Evolutionary conservation across 2,797 vertebrate species (phyloP).

Genomic region (Anas acuta): DNA sequence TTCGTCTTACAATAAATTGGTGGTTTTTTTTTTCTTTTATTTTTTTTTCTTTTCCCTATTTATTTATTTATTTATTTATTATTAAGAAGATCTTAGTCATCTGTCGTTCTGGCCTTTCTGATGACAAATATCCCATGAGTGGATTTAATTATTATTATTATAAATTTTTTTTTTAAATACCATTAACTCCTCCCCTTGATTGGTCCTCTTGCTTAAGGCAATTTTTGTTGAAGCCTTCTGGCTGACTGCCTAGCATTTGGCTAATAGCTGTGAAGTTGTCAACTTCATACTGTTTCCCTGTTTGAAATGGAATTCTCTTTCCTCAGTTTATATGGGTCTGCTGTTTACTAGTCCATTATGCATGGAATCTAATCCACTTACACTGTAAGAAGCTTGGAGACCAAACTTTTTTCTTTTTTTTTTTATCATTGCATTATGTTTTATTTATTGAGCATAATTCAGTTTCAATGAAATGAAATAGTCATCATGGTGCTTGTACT

Average conservation of each 20-base stretch:
- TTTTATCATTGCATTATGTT: background rate
- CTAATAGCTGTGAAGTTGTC: slow-evolving; percentile 50
- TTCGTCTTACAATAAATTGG: background rate
- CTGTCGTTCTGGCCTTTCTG: slow-evolving; percentile 29
- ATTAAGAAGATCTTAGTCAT: slow-evolving; percentile 20
- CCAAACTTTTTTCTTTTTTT: background rate
- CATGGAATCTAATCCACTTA: slow-evolving; percentile 51
- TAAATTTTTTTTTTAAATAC: background rate
- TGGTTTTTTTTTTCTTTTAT: too few relatives aligned
- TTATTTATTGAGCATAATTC: slow-evolving; percentile 57
- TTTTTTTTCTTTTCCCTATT: background rate
- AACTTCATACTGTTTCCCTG: background rate
- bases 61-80: too few relatives aligned
- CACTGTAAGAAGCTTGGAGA: slow-evolving; percentile 5
- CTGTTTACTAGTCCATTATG: slow-evolving; percentile 47
- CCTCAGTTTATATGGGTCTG: background rate
- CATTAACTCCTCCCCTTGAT: background rate
- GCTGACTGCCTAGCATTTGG: slow-evolving; percentile 45
- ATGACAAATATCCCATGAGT: slow-evolving; percentile 9
- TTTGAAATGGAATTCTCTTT: slow-evolving; percentile 50
- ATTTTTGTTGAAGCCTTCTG: slow-evolving; percentile 47
- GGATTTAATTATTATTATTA: background rate
- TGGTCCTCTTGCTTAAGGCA: slow-evolving; percentile 42
- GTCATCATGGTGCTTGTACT: slow-evolving; percentile 5
- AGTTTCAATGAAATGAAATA: slow-evolving; percentile 32